Evolutionary conservation across 2,888 invertebrate genomes (phyloP).

Genomic region (Rotaria magnacalcarata): DNA sequence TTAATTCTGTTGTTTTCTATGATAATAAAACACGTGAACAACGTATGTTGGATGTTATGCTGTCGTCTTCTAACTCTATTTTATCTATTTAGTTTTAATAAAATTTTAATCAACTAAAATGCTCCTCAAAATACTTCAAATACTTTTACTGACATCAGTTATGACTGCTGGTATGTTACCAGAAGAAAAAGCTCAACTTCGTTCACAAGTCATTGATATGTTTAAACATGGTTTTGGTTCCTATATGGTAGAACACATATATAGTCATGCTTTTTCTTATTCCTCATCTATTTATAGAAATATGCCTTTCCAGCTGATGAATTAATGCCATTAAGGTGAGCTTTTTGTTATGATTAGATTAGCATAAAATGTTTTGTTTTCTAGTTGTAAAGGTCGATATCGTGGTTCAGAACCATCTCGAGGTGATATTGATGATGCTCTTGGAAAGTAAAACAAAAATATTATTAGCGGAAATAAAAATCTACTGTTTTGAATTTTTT

Average conservation of each 20-base stretch:
- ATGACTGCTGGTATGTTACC: background rate
- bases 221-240: slow-evolving; percentile 23
- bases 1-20: background rate
- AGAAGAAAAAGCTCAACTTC: background rate
- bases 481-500: background rate
- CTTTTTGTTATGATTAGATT: background rate
- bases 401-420: slow-evolving; percentile 81
- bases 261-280: background rate
- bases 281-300: slow-evolving; percentile 60
- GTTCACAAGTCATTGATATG: slow-evolving; percentile 27
- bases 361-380: background rate
- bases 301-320: slow-evolving; percentile 97
- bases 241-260: background rate
- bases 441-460: slow-evolving; percentile 70
- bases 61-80: background rate
- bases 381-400: slow-evolving; percentile 79
- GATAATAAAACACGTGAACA: background rate
- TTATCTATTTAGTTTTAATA: background rate
- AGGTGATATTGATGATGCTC: slow-evolving; percentile 89
- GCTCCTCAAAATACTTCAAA: background rate
- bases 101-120: background rate
- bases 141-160: background rate
- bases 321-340: slow-evolving; percentile 75
- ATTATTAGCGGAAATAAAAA: background rate
- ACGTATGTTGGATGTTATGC: background rate